Base-by-base conservation (phyloP, 2,888 invertebrate species). In the Alentia gelatinosa region DNA sequence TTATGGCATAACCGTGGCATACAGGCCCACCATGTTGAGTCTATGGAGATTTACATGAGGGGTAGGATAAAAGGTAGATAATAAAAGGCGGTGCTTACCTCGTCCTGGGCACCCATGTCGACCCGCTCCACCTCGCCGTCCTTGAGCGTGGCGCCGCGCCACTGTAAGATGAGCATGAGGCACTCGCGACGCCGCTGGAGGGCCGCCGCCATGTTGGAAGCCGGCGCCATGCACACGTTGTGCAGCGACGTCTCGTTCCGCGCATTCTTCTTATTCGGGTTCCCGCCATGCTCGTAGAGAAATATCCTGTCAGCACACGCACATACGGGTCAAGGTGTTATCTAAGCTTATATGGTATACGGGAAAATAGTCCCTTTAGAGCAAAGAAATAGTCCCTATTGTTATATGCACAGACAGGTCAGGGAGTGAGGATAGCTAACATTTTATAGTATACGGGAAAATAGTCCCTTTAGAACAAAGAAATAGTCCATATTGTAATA, bases 201-300 rank as follows among this genome's bases (percentile, higher is more conserved):
- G 42, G 94, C 94, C 90, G 42, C 33, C 9, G 37, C 79, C 26
- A 23, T 26, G 9, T 5, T 23, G 40, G n/a, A n/a, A 19, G 35
- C 26, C 9, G 89, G 90, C n/a, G 94, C 95, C 94, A 94, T 94
- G 94, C 97, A 97, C 47, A 97, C 97, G 93, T 97, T 96, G 94
- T 97, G 97, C 91, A 97, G 95, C 12, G 97, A 97, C 0, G 97
- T 97, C 95, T 97, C 97, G 94, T 97, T 97, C 83, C 96, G 95
- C 30, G 96, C 97, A 95, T 97, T 97, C 92, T 97, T 97, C 95
- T 97, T 97, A 95, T 97, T 97, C 33, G 97, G 97, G 95, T 97
- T 97, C 12, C 97, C 97, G 47, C 97, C 97, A 91, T 97, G 96
- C 92, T 97, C 97, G 94, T 96, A 97, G 39, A 97, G 96, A 95